Percentiles rank a stretch among this genome's conserved stretches.
These are phyloP conservation scores for Uloborus diversus DNA, from an alignment of 1,140 invertebrate species.

Conservation along the genomic window DNA sequence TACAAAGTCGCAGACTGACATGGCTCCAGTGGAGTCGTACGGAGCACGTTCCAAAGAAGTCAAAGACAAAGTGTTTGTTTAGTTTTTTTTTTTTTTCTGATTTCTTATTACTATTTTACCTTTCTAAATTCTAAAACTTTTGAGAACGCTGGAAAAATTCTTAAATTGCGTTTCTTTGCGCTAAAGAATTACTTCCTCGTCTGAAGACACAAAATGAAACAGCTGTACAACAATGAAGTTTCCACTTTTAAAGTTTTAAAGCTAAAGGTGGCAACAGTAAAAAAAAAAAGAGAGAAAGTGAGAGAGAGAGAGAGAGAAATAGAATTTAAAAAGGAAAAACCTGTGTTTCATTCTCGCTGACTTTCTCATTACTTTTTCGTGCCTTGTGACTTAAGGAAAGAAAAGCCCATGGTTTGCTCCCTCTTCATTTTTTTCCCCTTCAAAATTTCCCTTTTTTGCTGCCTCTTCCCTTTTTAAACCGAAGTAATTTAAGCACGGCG, in stretches of 20 bases:
- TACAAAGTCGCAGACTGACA: too few species aligned
- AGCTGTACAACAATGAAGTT: constrained; percentile 51
- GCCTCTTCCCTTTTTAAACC: constrained; percentile 15
- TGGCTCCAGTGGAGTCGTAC: too few species aligned
- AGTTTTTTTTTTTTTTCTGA: constrained; percentile 3
- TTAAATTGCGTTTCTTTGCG: constrained; percentile 48
- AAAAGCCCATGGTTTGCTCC: constrained; percentile 29
- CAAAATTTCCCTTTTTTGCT: too few species aligned
- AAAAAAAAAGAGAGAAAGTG: constrained; percentile 6
- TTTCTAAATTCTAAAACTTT: too few species aligned
- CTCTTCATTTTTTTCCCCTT: background rate
- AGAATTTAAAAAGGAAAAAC: constrained; percentile 24
- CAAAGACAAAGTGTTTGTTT: constrained; percentile 11
- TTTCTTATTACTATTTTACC: too few species aligned
- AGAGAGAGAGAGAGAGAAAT: too few species aligned
- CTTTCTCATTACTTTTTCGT: constrained; percentile 50
- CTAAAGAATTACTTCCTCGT: constrained; percentile 45
- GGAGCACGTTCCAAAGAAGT: too few species aligned
- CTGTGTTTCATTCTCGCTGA: constrained; percentile 37
- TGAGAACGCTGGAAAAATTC: constrained; percentile 33
- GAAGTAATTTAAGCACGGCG: constrained; percentile 49
- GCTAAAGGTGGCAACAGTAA: constrained; percentile 24
- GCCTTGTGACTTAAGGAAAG: background rate
- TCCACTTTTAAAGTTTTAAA: constrained; percentile 50
- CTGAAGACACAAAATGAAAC: constrained; percentile 39